Conservation (phyloP, 2,113 vertebrate genomes). For the Chrysemys picta region DNA sequence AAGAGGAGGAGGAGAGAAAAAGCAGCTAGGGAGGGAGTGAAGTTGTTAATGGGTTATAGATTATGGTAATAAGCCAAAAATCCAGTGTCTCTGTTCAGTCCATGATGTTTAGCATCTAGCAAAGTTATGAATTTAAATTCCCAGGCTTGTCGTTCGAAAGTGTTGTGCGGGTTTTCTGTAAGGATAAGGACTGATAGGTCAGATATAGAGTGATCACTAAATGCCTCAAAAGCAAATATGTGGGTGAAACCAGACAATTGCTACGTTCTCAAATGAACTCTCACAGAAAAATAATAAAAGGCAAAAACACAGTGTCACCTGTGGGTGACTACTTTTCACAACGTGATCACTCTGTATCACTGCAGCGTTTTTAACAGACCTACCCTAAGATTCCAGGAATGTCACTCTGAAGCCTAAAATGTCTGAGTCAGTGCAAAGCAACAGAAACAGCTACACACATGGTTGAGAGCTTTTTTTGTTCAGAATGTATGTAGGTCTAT, state of each 20-base stretch:
- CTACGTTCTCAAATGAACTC: neutral
- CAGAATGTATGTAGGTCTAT: neutral
- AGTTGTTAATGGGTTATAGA: neutral
- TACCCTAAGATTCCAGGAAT: no score
- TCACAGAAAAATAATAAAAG: neutral
- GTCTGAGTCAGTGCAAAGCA: no score
- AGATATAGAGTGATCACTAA: neutral
- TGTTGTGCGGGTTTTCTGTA: neutral
- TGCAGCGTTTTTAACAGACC: no score
- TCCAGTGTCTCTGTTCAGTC: no score
- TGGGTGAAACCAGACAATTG: neutral
- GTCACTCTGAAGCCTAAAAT: no score
- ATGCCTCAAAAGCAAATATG: neutral
- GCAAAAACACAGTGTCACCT: neutral
- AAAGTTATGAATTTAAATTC: neutral
- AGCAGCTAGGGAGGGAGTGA: no score
- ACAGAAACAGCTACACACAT: no score
- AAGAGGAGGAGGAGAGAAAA: no score
- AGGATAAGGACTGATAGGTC: neutral
- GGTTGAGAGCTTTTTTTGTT: no score
- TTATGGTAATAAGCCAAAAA: neutral
- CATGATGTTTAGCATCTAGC: neutral
- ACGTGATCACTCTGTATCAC: no score
- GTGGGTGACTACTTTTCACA: neutral
- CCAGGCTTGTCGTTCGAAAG: neutral